Conservation (phyloP, 2,797 vertebrate species). For the Rhabdophis nuchalis region DNA sequence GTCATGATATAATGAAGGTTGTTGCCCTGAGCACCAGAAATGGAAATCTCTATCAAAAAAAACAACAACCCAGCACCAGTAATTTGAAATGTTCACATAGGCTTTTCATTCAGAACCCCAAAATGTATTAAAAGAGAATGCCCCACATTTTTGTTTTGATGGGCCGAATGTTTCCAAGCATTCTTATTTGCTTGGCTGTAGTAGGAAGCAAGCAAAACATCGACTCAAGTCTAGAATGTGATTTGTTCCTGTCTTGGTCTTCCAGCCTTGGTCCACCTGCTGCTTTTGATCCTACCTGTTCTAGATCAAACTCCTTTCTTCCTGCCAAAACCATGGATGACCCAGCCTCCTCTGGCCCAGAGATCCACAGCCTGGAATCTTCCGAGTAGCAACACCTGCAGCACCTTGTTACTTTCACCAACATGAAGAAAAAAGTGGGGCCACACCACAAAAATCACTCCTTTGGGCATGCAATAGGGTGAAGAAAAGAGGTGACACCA, state of each 20-base stretch:
- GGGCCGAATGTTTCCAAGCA: background rate
- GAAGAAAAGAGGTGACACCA: background rate
- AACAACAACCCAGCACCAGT: background rate
- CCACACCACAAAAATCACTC: background rate
- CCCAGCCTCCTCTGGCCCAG: background rate
- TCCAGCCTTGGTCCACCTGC: background rate
- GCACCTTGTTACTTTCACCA: background rate
- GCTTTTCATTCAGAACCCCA: background rate
- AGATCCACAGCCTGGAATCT: background rate
- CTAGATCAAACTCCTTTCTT: background rate
- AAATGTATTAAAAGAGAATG: background rate
- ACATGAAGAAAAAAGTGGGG: background rate
- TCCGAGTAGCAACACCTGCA: background rate
- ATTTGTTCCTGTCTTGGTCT: background rate
- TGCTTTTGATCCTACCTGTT: background rate
- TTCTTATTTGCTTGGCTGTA: background rate
- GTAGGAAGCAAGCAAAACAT: background rate
- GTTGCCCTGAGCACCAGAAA: background rate
- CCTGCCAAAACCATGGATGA: background rate
- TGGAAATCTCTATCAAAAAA: background rate
- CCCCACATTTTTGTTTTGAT: background rate
- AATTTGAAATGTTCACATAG: background rate
- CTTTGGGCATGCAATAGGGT: background rate
- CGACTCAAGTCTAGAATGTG: background rate
- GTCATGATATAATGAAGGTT: background rate